Base-by-base conservation (phyloP, 2,113 vertebrate species). In the Acinonyx jubatus region DNA sequence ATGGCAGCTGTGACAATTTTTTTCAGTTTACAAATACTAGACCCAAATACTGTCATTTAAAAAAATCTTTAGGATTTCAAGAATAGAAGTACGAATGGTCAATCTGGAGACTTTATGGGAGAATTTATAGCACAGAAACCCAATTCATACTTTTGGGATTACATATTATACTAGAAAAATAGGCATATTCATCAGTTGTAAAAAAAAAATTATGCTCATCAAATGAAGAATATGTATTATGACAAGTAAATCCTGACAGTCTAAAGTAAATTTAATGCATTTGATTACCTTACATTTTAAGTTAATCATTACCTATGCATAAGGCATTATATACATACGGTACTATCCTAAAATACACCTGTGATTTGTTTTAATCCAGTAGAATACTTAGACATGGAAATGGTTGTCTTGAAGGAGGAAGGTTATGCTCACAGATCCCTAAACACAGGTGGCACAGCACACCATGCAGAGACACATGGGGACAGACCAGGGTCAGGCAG, bases 91-190 rank as follows among this genome's bases (percentile, higher is more conserved):
- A 73, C 21, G 92, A 82, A 82, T 79, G 23, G 18, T 41, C n/a
- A 81, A 69, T 84, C 31, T 89, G 29, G 63, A 95, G 29, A 86
- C 66, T 63, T 89, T 45, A 71, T 63, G 31, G 48, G 27, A 16
- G 61, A 29, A 94, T 57, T 89, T 61, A 82, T 14, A 89, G 41
- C 81, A 96, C 19, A 95, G 82, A 95, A 86, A 95, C 14, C 13
- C 57, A 89, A 74, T 12, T 19, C 12, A 25, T 74, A 94, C 19
- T 94, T 94, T 36, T 38, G 8, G 29, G 38, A 87, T 63, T 85
- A 69, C 5, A 92, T 45, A 50, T 21, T 65, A 50, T 41, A 93
- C 65, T 23, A 87, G 48, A 87, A 96, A 97, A 96, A 80, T 63
- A 74, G 57, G 25, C 14, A 82, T 57, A 88, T 29, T 52, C 29